Conservation (phyloP, 2,113 vertebrate species). For the Accipiter virgatus region DNA sequence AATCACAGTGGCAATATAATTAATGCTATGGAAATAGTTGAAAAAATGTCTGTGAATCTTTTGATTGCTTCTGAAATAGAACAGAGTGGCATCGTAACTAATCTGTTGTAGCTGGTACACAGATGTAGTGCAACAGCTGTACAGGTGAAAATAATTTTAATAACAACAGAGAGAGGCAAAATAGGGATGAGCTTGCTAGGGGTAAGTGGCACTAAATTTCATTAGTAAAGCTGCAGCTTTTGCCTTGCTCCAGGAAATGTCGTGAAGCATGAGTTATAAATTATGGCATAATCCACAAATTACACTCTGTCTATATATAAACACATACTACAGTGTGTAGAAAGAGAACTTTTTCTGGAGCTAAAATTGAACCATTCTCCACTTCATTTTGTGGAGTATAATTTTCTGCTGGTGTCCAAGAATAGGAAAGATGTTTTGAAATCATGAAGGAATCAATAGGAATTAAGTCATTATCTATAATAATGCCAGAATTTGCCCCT, state of each 20-base stretch:
- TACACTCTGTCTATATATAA: not conserved
- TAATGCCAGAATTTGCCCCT: not conserved
- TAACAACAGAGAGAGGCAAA: not conserved
- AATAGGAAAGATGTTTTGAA: not conserved
- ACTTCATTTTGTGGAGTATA: not conserved
- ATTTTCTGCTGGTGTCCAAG: not conserved
- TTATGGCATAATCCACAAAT: not conserved
- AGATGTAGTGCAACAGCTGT: not conserved
- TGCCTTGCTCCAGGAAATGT: not conserved
- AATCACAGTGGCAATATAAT: not conserved
- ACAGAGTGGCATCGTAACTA: not conserved
- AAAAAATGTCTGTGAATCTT: not conserved
- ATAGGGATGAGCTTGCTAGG: not conserved
- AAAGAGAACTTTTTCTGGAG: not conserved
- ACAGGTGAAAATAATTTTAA: not conserved
- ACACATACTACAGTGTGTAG: not conserved
- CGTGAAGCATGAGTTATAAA: not conserved
- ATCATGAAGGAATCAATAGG: not conserved
- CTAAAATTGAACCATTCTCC: not conserved
- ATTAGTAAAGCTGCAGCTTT: not conserved
- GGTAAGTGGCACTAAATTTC: not conserved
- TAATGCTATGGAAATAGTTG: not conserved
- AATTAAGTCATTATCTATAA: not conserved
- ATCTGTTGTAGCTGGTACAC: not conserved
- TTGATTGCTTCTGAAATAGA: slow-evolving; percentile 3